phyloP scores from a whole-genome alignment of 2,797 vertebrate genomes.

The Scolopax rusticola region DNA sequence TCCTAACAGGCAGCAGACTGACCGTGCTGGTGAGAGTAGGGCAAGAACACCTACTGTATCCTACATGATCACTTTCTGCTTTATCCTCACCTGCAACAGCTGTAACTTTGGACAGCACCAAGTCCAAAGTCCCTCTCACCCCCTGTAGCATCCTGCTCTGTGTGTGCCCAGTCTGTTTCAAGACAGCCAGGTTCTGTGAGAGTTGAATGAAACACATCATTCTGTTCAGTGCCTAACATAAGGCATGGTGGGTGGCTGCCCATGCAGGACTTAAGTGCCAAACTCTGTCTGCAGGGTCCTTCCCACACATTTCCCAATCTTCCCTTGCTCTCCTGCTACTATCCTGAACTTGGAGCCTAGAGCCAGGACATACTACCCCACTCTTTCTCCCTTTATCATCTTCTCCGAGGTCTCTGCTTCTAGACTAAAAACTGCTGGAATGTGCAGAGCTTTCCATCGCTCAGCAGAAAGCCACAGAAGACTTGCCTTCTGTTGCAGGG shows the following conservation, averaged over 20 bases:
- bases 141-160: not conserved
- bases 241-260: conserved; percentile 16
- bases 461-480: not conserved
- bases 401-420: not conserved
- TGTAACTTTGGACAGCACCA: not conserved
- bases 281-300: conserved; percentile 4
- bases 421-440: not conserved
- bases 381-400: not conserved
- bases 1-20: not conserved
- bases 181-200: not conserved
- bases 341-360: not conserved
- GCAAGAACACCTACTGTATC: not conserved
- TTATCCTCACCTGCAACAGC: not conserved
- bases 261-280: not conserved
- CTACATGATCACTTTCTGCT: not conserved
- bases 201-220: not conserved
- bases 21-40: not conserved
- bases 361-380: not conserved
- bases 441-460: not conserved
- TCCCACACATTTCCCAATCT: not conserved
- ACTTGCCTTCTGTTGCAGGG: not conserved
- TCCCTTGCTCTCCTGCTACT: not conserved
- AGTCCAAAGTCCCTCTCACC: not conserved
- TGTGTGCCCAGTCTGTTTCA: not conserved
- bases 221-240: conserved; percentile 13